Percentiles rank a stretch among this genome's conserved stretches.
Conservation (phyloP, 30 jellyfish, hydroid and myxozoan species). For the Aurelia aurita complex sp. Pacific region DNA sequence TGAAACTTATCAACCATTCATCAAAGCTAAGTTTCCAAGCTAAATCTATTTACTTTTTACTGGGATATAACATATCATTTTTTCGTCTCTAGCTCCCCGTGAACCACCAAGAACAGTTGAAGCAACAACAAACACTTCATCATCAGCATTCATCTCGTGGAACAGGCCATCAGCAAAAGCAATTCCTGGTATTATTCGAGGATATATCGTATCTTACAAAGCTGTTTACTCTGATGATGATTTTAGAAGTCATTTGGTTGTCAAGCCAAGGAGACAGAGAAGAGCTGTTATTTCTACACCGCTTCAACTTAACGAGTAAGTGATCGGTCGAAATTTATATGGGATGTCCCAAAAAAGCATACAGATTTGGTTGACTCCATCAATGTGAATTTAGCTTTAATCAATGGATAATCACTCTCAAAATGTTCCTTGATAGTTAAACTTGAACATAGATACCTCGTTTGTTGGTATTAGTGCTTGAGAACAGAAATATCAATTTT, state of each 20-base stretch:
- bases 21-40: no score
- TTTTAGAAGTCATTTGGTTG: conserved; percentile 16
- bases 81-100: conserved; percentile 9
- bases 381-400: no score
- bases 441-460: no score
- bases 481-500: no score
- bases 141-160: conserved; percentile 18
- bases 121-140: conserved; percentile 6
- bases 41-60: no score
- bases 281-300: conserved; percentile 31
- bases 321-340: background rate
- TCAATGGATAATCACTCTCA: no score
- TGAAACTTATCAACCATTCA: no score
- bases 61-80: background rate
- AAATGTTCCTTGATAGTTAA: no score
- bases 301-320: conserved; percentile 13
- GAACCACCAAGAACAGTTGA: conserved; percentile 9
- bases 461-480: no score
- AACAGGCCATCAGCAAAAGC: conserved; percentile 16
- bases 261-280: conserved; percentile 10
- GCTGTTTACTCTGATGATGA: conserved; percentile 18
- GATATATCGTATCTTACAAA: conserved; percentile 13
- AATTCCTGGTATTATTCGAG: conserved; percentile 25
- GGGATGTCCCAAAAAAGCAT: no score
- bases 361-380: no score